Base-by-base conservation (phyloP, 2,888 invertebrate genomes). In the Linnaemya tessellans region DNA sequence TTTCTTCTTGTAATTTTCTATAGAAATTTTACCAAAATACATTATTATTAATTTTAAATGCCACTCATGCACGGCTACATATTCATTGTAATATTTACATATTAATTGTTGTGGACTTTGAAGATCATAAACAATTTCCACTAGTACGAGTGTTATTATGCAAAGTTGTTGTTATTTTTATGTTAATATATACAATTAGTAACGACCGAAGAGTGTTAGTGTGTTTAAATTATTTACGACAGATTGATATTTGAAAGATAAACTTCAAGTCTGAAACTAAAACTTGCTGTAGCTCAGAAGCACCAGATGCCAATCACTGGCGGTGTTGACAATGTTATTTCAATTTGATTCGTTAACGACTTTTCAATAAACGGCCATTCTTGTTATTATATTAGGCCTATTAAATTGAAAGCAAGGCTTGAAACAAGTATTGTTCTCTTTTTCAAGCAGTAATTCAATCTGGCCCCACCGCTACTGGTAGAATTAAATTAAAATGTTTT, bases 111-210 rank as follows among this genome's bases (percentile, higher is more conserved):
- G n/a, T n/a, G n/a, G 18, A 30, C 58, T 43, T 58, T 43, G 20
- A 58, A 71, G 18, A 43, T 71, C 41, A 25, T 58, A 25, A 58
- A 71, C 41, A n/a, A 41, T 13, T 41, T 25, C 35, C 18, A 18
- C n/a, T 11, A 18, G 18, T 56, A 43, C n/a, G n/a, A n/a, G n/a
- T n/a, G n/a, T 58, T 25, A n/a, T 38, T 68, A 68, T 54, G 54
- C n/a, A 68, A 58, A 56, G 56, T 70, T 38, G 1, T 38, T 54
- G 13, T 22, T 11, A 22, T 20, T 68, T 41, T 11, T 3, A 43
- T 41, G 30, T 30, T 43, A 58, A 56, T 38, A 5, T 11, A 41
- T 56, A n/a, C n/a, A 70, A 70, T 51, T 68, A 68, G 38, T 38
- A 15, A 49, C 35, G 38, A 35, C 18, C 35, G 51, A 68, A 51